Conservation (phyloP, 2,797 vertebrate genomes). For the Eulemur mongoz region DNA sequence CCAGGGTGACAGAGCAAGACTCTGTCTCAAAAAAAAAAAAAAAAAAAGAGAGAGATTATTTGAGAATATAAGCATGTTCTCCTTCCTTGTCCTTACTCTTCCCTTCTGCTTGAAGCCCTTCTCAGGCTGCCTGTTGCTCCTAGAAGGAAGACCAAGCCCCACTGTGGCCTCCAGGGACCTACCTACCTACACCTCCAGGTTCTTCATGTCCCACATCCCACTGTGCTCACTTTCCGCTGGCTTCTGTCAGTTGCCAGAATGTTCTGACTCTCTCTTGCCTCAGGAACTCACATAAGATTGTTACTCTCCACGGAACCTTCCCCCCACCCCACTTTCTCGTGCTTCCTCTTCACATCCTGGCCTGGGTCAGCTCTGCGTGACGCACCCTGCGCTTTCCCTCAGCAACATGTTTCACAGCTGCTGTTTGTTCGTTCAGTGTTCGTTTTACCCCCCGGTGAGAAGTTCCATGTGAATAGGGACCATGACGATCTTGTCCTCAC, state of each 20-base stretch:
- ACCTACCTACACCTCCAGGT: too few species aligned
- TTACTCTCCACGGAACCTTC: accelerated
- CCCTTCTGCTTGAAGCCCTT: not conserved
- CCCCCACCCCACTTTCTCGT: accelerated
- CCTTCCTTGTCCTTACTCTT: too few species aligned
- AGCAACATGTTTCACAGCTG: accelerated
- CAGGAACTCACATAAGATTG: too few species aligned
- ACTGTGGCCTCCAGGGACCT: not conserved
- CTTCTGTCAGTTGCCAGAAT: not conserved
- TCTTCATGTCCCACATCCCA: too few species aligned
- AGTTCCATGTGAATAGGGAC: not conserved
- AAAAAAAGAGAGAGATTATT: not conserved
- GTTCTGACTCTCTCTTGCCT: not conserved
- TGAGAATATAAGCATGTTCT: too few species aligned
- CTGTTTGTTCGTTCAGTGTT: not conserved
- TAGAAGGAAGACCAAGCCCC: not conserved
- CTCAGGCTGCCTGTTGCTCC: not conserved
- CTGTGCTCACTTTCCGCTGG: not conserved
- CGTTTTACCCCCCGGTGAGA: not conserved
- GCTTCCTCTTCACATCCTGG: not conserved
- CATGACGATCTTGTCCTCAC: not conserved
- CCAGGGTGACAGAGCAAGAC: too few species aligned
- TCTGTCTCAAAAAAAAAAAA: too few species aligned
- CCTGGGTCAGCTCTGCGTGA: not conserved
- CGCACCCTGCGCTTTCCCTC: accelerated